Base-by-base conservation (phyloP, 1,140 invertebrate genomes). In the Ganaspis sp. region DNA sequence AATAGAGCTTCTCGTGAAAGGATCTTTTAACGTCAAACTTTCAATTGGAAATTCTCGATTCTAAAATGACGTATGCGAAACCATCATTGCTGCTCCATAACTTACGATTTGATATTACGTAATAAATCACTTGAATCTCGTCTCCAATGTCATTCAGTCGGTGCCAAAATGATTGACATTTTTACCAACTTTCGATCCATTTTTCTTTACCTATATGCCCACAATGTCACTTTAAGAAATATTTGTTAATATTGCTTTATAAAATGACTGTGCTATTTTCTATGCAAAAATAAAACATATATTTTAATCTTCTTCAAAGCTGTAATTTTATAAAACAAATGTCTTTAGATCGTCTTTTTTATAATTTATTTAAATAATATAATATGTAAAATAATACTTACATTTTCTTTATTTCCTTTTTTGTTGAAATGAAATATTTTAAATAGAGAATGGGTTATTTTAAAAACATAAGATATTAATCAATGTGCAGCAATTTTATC, bases 101-200 rank as follows among this genome's bases (percentile, higher is more conserved):
- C 38, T 40, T 40, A 40, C 38, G 38, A 40, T 40, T 76, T 76
- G 84, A 85, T 85, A 85, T 85, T 85, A 85, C 83, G 80, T 85
- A 85, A 85, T 85, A 85, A 85, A 85, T 85, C 84, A 85, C 83
- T 81, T 40, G 81, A 82, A 85, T 85, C 82, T 83, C 77, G 79
- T 54, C 21, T 11, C 21, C 83, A 79, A 75, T 85, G 83, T 85
- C 83, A 85, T 85, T 85, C 77, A 83, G 83, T 85, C 78, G 79
- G 81, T 54, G 81, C 72, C 77, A 79, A 78, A 78, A 81, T 79
- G 84, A 80, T 58, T 80, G 81, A 85, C 83, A 81, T 82, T 79
- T 84, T 76, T 82, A 83, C 81, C 80, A 84, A 85, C 82, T 85
- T 85, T 85, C 81, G 85, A 83, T 83, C 75, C 74, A n/a, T 69